Evolutionary conservation across 2,113 vertebrate genomes (phyloP), one percentile per base, ranked within the genome.

Genomic region (Melierax canorus): DNA sequence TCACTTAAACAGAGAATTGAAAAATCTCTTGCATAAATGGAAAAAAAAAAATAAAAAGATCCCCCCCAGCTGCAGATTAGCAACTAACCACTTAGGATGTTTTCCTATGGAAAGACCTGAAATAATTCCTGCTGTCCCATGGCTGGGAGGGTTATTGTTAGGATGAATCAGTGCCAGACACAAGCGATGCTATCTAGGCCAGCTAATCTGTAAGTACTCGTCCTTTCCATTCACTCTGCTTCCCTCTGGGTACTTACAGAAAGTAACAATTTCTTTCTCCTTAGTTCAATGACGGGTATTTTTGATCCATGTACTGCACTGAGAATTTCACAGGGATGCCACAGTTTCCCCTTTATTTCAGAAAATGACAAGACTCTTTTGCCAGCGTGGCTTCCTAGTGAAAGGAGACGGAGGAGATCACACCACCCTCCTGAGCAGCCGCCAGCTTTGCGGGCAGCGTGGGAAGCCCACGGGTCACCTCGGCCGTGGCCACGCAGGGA

Each of bases 401-500:
- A 43, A 82, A 79, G 29, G 12, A 59, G 32, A 9, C 7, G n/a
- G 53, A 56, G 34, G 34, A 46, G 64, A 64, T 4, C 58, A 10
- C 76, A 38, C 3, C 15, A 2, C 9, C 9, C 34, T 69, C 29
- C 77, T 12, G 11, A 64, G 72, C 58, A 71, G 45, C 62, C 3
- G 0, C 9, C 63, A 72, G n/a, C 41, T 92, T 83, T 53, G 18
- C 46, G 20, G 30, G 32, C 59, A 77, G 36, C 0, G 0, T 26
- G 74, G 59, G 60, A 45, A 62, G 11, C 24, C 75, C 12, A 3
- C 1, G 3, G 38, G 16, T 46, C 39, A n/a, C 39, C 50, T 85
- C 5, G 3, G 36, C 18, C 17, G 2, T 3, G 7, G 27, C 34
- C 2, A 1, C 41, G 15, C 0, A 0, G 38, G 45, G 66, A 66